Percentiles rank a stretch among this genome's conserved stretches.
Evolutionary conservation across 2,113 vertebrate genomes (phyloP).

Genomic region (Macaca nemestrina): DNA sequence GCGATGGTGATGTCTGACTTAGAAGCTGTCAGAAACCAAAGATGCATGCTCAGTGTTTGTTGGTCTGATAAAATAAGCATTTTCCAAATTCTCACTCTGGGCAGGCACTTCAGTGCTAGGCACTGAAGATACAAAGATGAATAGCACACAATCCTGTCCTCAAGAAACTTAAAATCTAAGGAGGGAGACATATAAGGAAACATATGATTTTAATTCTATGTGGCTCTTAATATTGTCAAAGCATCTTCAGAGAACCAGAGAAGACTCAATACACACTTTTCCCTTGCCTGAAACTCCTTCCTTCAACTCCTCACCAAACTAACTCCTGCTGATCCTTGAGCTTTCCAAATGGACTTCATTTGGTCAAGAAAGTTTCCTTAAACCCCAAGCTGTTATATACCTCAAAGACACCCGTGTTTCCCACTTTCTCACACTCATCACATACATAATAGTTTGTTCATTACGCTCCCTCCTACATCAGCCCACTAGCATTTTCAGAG

Average conservation of each 20-base stretch:
- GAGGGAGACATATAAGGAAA: neutral
- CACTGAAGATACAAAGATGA: neutral
- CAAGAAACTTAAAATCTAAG: neutral
- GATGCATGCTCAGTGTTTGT: neutral
- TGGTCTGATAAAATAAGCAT: neutral
- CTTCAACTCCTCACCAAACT: neutral
- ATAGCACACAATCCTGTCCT: neutral
- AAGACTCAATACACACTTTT: neutral
- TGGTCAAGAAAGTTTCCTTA: neutral
- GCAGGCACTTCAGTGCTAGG: neutral
- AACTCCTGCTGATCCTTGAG: neutral
- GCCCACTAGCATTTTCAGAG: neutral
- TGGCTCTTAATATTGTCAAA: neutral
- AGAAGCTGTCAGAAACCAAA: constrained; percentile 3
- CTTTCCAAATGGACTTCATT: neutral
- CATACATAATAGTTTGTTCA: neutral
- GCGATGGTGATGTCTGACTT: neutral
- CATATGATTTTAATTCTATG: neutral
- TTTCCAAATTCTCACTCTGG: neutral
- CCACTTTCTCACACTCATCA: neutral
- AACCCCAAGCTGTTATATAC: neutral
- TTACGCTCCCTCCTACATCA: neutral
- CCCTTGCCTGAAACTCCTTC: neutral
- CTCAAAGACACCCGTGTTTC: neutral
- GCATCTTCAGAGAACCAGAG: neutral